A percentile compares a stretch with the other conserved stretches of the same genome.
These are phyloP conservation scores for Galeopterus variegatus DNA, from an alignment of 2,113 vertebrate genomes.

Conservation along the genomic window DNA sequence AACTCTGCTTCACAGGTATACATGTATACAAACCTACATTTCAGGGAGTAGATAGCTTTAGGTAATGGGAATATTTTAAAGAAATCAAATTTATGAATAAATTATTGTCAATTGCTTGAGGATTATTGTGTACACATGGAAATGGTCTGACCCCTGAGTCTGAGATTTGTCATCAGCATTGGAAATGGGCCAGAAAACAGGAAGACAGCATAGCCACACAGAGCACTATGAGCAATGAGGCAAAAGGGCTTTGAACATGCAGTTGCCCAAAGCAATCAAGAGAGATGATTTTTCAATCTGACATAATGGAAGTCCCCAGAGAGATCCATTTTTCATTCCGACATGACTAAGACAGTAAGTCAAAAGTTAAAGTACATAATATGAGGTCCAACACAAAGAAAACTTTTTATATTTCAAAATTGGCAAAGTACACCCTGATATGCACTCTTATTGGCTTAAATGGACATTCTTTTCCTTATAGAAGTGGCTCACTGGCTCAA, in stretches of 20 bases:
- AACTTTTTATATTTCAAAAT: slow-evolving; percentile 71
- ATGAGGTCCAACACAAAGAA: slow-evolving; percentile 59
- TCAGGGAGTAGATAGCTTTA: slow-evolving; percentile 58
- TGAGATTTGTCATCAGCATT: slow-evolving; percentile 70
- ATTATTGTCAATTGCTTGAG: slow-evolving; percentile 29
- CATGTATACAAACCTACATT: background rate
- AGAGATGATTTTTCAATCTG: slow-evolving; percentile 83
- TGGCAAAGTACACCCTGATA: background rate
- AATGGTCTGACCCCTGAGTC: slow-evolving; percentile 37
- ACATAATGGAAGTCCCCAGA: slow-evolving; percentile 81
- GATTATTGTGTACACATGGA: slow-evolving; percentile 23
- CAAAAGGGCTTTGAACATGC: slow-evolving; percentile 73
- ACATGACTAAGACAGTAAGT: slow-evolving; percentile 83
- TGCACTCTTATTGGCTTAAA: background rate
- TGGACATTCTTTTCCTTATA: slow-evolving; percentile 26
- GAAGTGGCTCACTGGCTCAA: background rate
- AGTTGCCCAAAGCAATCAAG: slow-evolving; percentile 82
- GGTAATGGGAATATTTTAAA: slow-evolving; percentile 64
- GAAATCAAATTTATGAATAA: slow-evolving; percentile 73
- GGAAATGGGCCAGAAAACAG: slow-evolving; percentile 69
- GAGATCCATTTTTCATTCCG: slow-evolving; percentile 81
- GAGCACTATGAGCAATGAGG: slow-evolving; percentile 77
- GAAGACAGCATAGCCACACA: background rate
- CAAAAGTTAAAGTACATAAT: slow-evolving; percentile 78
- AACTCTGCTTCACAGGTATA: background rate